phyloP scores from a whole-genome alignment of 2,113 vertebrate species.

The Pseudorhombus dupliciocellatus region DNA sequence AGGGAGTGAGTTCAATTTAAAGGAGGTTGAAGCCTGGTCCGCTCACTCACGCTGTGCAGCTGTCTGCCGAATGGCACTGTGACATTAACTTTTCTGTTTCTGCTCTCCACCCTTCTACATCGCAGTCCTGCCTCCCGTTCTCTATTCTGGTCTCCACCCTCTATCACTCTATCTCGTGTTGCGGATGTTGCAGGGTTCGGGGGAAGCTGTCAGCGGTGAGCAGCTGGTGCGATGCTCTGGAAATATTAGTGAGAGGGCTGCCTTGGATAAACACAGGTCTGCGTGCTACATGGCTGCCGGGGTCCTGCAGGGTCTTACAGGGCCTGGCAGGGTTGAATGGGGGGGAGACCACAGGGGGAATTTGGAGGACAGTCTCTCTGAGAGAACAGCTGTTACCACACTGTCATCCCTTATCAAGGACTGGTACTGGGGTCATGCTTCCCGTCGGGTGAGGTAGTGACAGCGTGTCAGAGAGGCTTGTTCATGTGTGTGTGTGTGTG shows the following conservation, averaged over 20 bases:
- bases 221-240: conserved; percentile 58
- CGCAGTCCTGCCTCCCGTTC: not conserved
- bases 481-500: not conserved
- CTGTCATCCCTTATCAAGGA: conserved; percentile 44
- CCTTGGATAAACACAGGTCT: conserved; percentile 57
- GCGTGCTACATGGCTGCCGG: conserved; percentile 31
- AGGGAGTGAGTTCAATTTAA: conserved; percentile 75
- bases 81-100: conserved; percentile 28
- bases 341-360: conserved; percentile 1
- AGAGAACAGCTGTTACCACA: conserved; percentile 61
- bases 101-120: not conserved
- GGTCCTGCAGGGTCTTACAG: conserved; percentile 53
- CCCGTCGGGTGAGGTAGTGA: conserved; percentile 28
- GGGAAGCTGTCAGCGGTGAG: conserved; percentile 59
- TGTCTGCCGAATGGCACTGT: conserved; percentile 33
- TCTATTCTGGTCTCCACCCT: conserved; percentile 24
- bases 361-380: conserved; percentile 46
- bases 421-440: conserved; percentile 31
- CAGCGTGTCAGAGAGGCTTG: not conserved
- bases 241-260: conserved; percentile 39
- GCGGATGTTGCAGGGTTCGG: not conserved
- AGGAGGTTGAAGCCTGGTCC: conserved; percentile 52
- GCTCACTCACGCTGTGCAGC: conserved; percentile 62
- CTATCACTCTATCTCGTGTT: conserved; percentile 41
- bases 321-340: conserved; percentile 43